Evolutionary conservation across 2,797 vertebrate species (phyloP), one percentile per base, ranked within the genome.

Genomic region (Petrocephalus sullivani): DNA sequence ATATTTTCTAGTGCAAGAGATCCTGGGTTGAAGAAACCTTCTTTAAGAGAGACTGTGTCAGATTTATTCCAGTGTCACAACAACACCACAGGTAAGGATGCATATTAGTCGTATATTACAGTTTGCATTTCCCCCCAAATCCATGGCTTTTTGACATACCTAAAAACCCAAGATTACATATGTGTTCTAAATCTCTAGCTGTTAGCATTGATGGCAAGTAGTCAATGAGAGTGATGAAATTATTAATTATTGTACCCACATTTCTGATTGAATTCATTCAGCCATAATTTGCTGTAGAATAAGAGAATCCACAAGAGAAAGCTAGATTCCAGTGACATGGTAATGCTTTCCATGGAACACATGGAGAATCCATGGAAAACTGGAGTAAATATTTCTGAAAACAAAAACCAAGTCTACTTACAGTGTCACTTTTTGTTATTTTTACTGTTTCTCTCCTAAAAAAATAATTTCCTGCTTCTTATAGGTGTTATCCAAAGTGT

Each of bases 11-110:
- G 97, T 93, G 94, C 56, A 93, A 96, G 58, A 97, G 94, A 93
- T 96, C 96, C 87, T 99, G 98, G 98, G 98, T 98, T 0, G 97
- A 98, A 94, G 96, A 94, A 37, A 96, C 94, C 83, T 98, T 99
- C 93, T 94, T 90, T 92, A 99, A 96, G 94, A 96, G 98, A 93
- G 98, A 99, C 92, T 99, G 98, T 94, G 94, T 94, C 88, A 96
- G 95, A 92, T 96, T 98, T 89, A 95, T 98, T 90, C 96, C 96
- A 41, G 96, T 92, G 81, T 97, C 97, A 57, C 96, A 96, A 92
- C 97, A 97, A 90, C 93, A 95, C 85, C 98, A 98, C 96, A 97
- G 98, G 98, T 99, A 96, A 90, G 88, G 33, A 78, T 54, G 49
- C 41, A 53, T 78, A 3, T 33, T 75, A 19, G 21, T 51, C n/a